Evolutionary conservation across 2,113 vertebrate species (phyloP), one percentile per base, ranked within the genome.

Genomic region (Scatophagus argus): DNA sequence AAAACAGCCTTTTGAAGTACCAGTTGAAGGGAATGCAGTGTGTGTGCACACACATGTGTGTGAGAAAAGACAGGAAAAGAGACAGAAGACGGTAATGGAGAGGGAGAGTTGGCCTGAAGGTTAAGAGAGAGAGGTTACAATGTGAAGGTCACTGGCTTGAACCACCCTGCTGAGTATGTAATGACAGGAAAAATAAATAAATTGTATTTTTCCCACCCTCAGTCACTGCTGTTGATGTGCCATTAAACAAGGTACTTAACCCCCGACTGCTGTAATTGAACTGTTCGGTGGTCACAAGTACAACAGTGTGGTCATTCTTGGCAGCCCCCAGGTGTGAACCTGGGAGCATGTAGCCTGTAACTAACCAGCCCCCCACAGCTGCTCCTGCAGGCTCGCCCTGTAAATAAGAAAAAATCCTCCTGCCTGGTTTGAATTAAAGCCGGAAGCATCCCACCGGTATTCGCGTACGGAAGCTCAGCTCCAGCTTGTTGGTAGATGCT

Each of bases 1-100:
- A 76, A 38, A 64, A 70, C 75, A 69, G 59, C 55, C 82, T 60
- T 91, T 92, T 93, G 86, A 91, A 91, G 91, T 84, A n/a, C 43
- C 29, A 41, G 58, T 74, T 86, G 79, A 74, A 36, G 58, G 41
- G 60, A 41, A 80, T 75, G 69, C 55, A 7, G 56, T 23, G 62
- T 64, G 47, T 63, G 21, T 38, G 51, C 39, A 38, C 17, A 27
- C 27, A 27, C n/a, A n/a, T n/a, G n/a, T n/a, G 47, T 49, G 23
- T 47, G 51, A 41, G 38, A 73, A 66, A 60, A 71, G 29, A 77
- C 17, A 27, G 34, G 43, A 74, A 68, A 55, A 43, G 47, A 65
- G 49, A 54, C 14, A 63, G 17, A 51, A 55, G 27, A 56, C 88
- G 68, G 74, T 73, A 74, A 49, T 38, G 27, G 54, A 41, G 39